Evolutionary conservation across 2,797 vertebrate species (phyloP).

Genomic region (Rhinichthys osculus): DNA sequence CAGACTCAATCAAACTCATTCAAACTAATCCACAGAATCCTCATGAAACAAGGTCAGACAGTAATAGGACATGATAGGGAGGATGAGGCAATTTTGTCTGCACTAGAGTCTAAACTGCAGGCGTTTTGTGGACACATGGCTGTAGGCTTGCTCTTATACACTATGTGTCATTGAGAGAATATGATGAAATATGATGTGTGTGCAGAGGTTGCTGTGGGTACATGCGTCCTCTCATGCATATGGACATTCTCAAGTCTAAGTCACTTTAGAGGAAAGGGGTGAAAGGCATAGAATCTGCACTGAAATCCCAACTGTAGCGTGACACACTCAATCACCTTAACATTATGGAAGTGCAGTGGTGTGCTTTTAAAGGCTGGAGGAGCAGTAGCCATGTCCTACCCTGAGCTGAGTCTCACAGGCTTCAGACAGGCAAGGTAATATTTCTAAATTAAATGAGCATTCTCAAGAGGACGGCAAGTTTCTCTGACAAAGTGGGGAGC

Average conservation of each 20-base stretch:
- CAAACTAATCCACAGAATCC: slow-evolving; percentile 14
- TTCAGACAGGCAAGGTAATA: slow-evolving; percentile 14
- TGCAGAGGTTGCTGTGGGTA: slow-evolving; percentile 7
- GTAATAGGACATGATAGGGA: slow-evolving; percentile 3
- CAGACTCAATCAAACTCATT: slow-evolving; percentile 23
- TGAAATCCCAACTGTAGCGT: neutral
- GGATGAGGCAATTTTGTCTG: slow-evolving; percentile 4
- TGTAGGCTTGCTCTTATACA: slow-evolving; percentile 1
- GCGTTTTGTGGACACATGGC: slow-evolving; percentile 12
- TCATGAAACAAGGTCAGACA: slow-evolving; percentile 25
- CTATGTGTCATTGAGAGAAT: slow-evolving; percentile 13
- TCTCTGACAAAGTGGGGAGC: slow-evolving; percentile 22
- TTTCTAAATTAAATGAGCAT: slow-evolving; percentile 44
- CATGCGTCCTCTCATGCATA: slow-evolving; percentile 14
- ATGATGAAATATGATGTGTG: slow-evolving; percentile 25
- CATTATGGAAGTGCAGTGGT: neutral
- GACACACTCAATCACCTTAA: neutral
- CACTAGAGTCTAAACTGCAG: slow-evolving; percentile 24
- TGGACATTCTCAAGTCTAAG: neutral
- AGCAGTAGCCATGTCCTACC: neutral
- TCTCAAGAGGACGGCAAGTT: slow-evolving; percentile 37
- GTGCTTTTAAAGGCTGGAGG: neutral
- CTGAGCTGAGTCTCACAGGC: neutral
- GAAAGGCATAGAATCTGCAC: neutral
- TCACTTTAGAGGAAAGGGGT: neutral